Evolutionary conservation across 2,797 vertebrate genomes (phyloP), one percentile per base, ranked within the genome.

Genomic region (Selene dorsalis): DNA sequence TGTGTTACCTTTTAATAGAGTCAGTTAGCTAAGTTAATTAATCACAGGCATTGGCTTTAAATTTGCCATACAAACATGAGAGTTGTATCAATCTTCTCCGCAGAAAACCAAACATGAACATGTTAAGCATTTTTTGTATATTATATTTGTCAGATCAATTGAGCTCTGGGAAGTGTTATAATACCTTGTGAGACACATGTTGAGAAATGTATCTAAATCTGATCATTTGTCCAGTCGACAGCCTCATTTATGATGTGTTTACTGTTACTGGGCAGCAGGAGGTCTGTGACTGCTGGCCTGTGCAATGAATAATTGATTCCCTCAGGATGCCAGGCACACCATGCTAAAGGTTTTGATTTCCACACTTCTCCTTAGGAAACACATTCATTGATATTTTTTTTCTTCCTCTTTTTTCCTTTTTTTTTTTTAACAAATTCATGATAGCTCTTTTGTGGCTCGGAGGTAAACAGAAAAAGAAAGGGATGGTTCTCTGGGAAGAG

Each of bases 291-390:
- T 83, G 79, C 83, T 58, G 75, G 61, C 58, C 74, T 69, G 74
- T 75, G 66, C 79, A 53, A 89, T 92, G 75, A 93, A 94, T 93
- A 93, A 94, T 94, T 91, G 79, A 94, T 93, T 85, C 82, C 80
- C 78, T 77, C 68, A 20, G 60, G 85, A 86, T 71, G 65, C 62
- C 73, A 48, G 74, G 76, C 80, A 73, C 82, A 85, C 77, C 80
- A 77, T 20, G 61, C 62, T 70, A 82, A 89, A 91, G 83, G 86
- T 85, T 91, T 90, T 79, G 77, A 90, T 88, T 88, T 92, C 75
- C 84, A 78, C 67, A 64, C 52, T 32, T 82, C 70, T 83, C 81
- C 74, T 74, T 58, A 66, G 69, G 79, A 92, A 88, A 89, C 72
- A 77, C 62, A 65, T 20, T 10, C 77, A 92, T 89, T 88, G 88